Conservation (phyloP, 2,113 vertebrate species). For the Castor canadensis region DNA sequence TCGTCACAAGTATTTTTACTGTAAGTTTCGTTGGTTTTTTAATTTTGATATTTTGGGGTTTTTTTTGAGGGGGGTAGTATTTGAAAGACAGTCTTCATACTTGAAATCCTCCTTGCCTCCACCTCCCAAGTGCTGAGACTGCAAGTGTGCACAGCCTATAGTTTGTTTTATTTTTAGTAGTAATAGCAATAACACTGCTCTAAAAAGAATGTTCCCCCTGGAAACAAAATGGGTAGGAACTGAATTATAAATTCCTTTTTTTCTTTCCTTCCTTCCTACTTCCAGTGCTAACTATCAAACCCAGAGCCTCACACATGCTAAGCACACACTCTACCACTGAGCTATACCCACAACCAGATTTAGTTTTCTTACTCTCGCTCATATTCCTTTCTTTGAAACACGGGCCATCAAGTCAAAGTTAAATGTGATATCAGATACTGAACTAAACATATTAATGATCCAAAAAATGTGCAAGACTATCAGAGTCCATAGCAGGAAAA, state of each 20-base stretch:
- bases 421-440: not conserved
- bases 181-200: not conserved
- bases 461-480: not conserved
- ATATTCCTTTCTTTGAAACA: not conserved
- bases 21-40: not conserved
- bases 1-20: not conserved
- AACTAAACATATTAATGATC: not conserved
- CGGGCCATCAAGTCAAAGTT: not conserved
- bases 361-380: not conserved
- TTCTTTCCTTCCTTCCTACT: too few species aligned
- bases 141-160: too few species aligned
- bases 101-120: too few species aligned
- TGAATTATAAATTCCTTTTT: not conserved
- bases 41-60: not conserved
- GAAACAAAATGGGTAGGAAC: not conserved
- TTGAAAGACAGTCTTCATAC: too few species aligned
- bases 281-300: not conserved
- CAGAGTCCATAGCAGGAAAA: not conserved
- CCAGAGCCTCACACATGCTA: not conserved
- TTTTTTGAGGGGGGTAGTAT: too few species aligned
- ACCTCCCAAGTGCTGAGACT: too few species aligned
- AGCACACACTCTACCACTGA: too few species aligned
- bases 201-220: not conserved
- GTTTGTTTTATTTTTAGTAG: too few species aligned
- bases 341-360: not conserved